A percentile compares a stretch with the other conserved stretches of the same genome.
Evolutionary conservation across 2,113 vertebrate genomes (phyloP).

Genomic region (Sphyrna mokarran): DNA sequence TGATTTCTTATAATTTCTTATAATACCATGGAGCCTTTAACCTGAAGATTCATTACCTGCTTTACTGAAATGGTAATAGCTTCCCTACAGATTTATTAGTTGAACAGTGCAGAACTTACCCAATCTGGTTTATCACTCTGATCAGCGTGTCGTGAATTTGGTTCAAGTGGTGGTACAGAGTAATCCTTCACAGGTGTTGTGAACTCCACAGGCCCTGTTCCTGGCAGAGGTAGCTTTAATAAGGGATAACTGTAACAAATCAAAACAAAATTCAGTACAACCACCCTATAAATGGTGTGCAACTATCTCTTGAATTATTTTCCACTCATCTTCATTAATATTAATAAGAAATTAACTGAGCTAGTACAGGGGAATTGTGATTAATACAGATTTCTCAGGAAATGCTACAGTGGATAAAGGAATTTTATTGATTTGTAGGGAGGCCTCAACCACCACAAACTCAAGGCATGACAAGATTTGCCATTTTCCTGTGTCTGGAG

Average conservation of each 20-base stretch:
- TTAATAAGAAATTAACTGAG: background rate
- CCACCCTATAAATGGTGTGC: background rate
- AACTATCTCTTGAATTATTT: background rate
- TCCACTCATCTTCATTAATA: background rate
- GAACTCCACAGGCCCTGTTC: conserved; percentile 89
- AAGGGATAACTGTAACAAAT: conserved; percentile 69
- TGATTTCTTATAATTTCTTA: too few species aligned
- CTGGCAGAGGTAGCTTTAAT: conserved; percentile 86
- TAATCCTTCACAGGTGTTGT: conserved; percentile 83
- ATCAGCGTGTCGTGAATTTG: conserved; percentile 51
- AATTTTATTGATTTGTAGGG: too few species aligned
- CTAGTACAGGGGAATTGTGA: background rate
- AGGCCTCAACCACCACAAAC: too few species aligned
- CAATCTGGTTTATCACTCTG: conserved; percentile 73
- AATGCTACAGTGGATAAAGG: too few species aligned
- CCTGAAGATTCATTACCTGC: background rate
- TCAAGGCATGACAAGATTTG: background rate
- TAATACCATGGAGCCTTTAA: too few species aligned
- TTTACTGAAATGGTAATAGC: background rate
- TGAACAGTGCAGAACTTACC: conserved; percentile 54
- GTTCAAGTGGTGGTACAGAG: conserved; percentile 57
- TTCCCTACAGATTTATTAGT: background rate
- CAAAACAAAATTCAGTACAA: background rate
- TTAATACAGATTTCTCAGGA: too few species aligned
- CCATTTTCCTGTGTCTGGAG: background rate